Conservation (phyloP, 2,888 invertebrate genomes). For the Lasioglossum pauxillum region DNA sequence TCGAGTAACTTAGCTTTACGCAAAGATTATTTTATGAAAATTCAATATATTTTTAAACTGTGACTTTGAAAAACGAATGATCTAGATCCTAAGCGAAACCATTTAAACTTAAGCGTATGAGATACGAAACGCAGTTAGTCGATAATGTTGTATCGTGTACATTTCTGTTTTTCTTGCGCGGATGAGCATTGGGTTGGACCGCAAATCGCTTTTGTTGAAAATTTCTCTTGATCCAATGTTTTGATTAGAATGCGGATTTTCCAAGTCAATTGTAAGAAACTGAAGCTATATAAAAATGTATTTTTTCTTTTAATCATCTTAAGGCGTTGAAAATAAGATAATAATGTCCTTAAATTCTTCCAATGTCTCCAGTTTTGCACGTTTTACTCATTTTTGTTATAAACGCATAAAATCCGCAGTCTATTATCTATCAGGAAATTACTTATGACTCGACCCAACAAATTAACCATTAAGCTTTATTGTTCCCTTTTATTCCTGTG, state of each 20-base stretch:
- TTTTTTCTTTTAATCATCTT: neutral
- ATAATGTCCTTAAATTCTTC: neutral
- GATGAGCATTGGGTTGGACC: neutral
- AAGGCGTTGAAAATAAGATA: neutral
- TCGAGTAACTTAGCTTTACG: conserved; percentile 34
- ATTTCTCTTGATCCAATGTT: neutral
- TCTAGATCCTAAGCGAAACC: conserved; percentile 27
- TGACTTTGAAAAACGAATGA: conserved; percentile 19
- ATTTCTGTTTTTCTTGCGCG: conserved; percentile 6
- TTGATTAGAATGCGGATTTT: neutral
- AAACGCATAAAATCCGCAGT: conserved; percentile 6
- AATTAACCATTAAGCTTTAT: neutral
- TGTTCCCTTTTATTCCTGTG: neutral
- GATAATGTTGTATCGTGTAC: conserved; percentile 25
- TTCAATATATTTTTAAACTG: conserved; percentile 54
- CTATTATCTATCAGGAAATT: neutral
- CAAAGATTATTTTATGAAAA: conserved; percentile 55
- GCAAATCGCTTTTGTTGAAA: neutral
- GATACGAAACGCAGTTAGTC: conserved; percentile 21
- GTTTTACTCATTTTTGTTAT: neutral
- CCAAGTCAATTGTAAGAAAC: neutral
- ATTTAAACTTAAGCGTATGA: conserved; percentile 27
- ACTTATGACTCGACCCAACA: neutral
- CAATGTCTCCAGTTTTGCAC: neutral
- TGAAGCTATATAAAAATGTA: neutral